A percentile compares a stretch with the other conserved stretches of the same genome.
Evolutionary conservation across 2,113 vertebrate genomes (phyloP).

Genomic region (Paraplagusia blochii): DNA sequence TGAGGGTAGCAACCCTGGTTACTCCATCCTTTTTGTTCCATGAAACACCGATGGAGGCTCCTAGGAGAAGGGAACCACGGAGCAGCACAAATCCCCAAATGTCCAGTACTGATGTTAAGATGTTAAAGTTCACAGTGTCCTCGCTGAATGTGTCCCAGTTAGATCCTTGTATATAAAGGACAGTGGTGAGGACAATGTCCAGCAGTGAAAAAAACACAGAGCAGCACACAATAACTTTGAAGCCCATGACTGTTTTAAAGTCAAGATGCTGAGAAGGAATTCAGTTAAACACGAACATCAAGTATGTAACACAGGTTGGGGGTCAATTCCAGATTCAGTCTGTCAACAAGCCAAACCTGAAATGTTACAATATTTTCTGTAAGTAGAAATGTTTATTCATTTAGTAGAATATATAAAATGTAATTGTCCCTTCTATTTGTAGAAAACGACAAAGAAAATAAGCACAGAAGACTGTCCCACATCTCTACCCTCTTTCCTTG

Average conservation of each 20-base stretch:
- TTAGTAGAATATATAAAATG: too few species aligned
- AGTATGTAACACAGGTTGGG: too few species aligned
- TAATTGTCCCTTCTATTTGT: too few species aligned
- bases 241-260: conserved; percentile 76
- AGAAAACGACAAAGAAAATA: too few species aligned
- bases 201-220: conserved; percentile 72
- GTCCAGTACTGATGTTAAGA: conserved; percentile 83
- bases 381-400: too few species aligned
- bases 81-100: conserved; percentile 85
- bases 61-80: conserved; percentile 81
- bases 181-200: conserved; percentile 80
- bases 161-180: conserved; percentile 81
- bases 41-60: conserved; percentile 82
- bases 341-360: too few species aligned
- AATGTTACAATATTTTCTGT: too few species aligned
- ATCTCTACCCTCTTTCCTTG: too few species aligned
- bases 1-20: conserved; percentile 67
- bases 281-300: too few species aligned
- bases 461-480: too few species aligned
- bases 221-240: conserved; percentile 69
- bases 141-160: conserved; percentile 67
- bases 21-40: conserved; percentile 82
- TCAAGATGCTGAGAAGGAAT: not conserved
- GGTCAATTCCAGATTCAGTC: too few species aligned
- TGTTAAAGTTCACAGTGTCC: conserved; percentile 81